Base-by-base conservation (phyloP, 2,888 invertebrate genomes). In the Polydrusus pterygomalis region DNA sequence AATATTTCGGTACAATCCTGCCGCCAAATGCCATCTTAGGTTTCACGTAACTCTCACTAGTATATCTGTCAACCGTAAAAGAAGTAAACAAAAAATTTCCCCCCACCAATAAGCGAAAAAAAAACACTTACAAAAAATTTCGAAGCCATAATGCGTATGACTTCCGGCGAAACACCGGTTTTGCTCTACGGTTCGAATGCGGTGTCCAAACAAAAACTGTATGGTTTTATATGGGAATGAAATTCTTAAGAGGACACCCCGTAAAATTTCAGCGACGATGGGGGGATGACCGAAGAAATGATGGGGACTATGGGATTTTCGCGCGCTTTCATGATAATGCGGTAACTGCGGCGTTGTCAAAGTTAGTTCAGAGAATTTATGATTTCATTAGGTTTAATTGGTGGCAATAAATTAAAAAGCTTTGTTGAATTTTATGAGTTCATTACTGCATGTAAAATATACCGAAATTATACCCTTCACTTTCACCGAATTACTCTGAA, bases 71-170 rank as follows among this genome's bases (percentile, higher is more conserved):
- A 6, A n/a, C n/a, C 43, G 1, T 43, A 13, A n/a, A n/a, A 1
- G 43, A 47, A 47, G n/a, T 17, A 47, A 17, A 40, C 2, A 40
- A 18, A 34, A 7, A 67, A n/a, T n/a, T 40, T 17, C 9, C 38
- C 47, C 56, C 64, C 60, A 49, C 54, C 47, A 74, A 62, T 17
- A 60, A 38, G 18, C 20, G n/a, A 54, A 74, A 69, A 65, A 63
- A 3, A 60, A 58, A 68, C 34, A 70, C 77, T 77, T 77, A 77
- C 77, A 30, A 74, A 54, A 71, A 74, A 7, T 47, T 54, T 63
- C 15, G 77, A 74, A 74, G 77, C 68, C 77, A 77, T 77, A 25
- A 38, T 77, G 77, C 77, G 63, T 77, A 70, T 71, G 74, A 74
- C 74, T 47, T 56, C 60, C 54, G 17, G 63, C 47, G 60, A 51